Evolutionary conservation across 2,888 invertebrate genomes (phyloP), one percentile per base, ranked within the genome.

Genomic region (Machimus rusticus): DNA sequence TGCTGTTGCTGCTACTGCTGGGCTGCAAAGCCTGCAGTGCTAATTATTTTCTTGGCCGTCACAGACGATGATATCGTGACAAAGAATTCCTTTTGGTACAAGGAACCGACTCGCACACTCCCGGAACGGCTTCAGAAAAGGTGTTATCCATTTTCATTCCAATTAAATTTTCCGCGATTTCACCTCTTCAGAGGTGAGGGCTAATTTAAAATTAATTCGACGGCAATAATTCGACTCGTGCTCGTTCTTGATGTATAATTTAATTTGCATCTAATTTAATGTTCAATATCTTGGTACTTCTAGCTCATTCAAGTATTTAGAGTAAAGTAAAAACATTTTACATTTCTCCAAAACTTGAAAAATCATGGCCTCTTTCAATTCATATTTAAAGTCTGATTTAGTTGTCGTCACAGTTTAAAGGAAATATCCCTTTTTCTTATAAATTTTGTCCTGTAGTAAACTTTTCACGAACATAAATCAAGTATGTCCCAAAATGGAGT

Each of bases 1-100:
- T 78, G 66, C 12, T 28, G 23, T 46, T 78, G 23, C 78, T 78
- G 57, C 23, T 57, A 1, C 46, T 28, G 66, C 28, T 23, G 57
- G 19, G 28, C 66, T 66, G 78, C 46, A 46, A 37, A 78, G 19
- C 39, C 78, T 78, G 78, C 78, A 78, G 78, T 19, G 78, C 78
- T 78, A 78, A 78, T 78, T 78, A 78, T 78, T 78, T 78, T 78
- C 78, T 78, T 78, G 46, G 43, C 19, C 19, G 43, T 78, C 43
- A 43, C 78, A 78, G 78, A 43, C 78, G 78, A 78, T 78, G 46
- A 46, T 78, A 43, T 37, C 43, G 78, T 46, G 43, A 78, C 78
- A 78, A 78, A 78, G 43, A 78, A 78, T 43, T 46, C 46, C 46
- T 12, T 78, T 78, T 78, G 37, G 23, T 19, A 76, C 34, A 37